Conservation (phyloP, 2,113 vertebrate species). For the Scomber japonicus region DNA sequence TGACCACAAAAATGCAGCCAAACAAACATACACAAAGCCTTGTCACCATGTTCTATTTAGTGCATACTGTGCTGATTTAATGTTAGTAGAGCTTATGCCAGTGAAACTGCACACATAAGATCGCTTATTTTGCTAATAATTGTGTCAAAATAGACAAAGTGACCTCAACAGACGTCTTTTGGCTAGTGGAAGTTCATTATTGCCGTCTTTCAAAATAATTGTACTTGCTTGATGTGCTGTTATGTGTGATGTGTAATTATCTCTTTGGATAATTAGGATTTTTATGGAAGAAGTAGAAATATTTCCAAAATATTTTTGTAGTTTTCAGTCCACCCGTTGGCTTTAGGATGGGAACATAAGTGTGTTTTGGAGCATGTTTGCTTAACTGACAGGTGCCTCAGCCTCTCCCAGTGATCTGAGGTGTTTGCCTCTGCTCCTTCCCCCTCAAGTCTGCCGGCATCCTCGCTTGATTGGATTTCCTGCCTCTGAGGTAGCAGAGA, state of each 20-base stretch:
- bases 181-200: too few relatives aligned
- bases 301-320: too few relatives aligned
- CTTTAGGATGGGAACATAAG: not conserved
- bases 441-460: not conserved
- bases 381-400: not conserved
- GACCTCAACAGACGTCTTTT: not conserved
- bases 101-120: not conserved
- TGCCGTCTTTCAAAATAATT: too few relatives aligned
- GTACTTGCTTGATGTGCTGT: not conserved
- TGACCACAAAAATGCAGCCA: not conserved
- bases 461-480: conserved; percentile 19
- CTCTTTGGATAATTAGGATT: too few relatives aligned
- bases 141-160: not conserved
- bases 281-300: too few relatives aligned
- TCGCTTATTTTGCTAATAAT: not conserved
- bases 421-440: not conserved
- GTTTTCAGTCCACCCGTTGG: not conserved
- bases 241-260: too few relatives aligned
- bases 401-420: not conserved
- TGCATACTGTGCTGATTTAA: not conserved
- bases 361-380: not conserved
- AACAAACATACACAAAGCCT: not conserved
- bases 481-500: not conserved
- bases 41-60: not conserved
- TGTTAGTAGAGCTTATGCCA: not conserved